phyloP scores from a whole-genome alignment of 2,888 invertebrate genomes.

The Hypomecis punctinalis region DNA sequence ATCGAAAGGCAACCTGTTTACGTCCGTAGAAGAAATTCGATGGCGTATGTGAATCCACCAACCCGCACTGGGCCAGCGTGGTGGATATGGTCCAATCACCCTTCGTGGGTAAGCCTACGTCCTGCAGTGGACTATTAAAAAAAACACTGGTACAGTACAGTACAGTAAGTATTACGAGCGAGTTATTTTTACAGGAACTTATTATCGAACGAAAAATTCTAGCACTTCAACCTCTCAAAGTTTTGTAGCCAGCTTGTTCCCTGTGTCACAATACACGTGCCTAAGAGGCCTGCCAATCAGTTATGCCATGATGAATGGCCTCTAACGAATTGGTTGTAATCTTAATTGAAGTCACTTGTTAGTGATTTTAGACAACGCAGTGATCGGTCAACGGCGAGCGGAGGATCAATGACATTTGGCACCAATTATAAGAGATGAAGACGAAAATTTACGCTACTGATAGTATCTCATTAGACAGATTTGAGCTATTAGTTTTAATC shows the following conservation, averaged over 20 bases:
- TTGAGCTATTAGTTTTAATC: slow-evolving; percentile 9
- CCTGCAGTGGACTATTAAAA: too few species aligned
- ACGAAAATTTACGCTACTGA: slow-evolving; percentile 22
- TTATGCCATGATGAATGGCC: slow-evolving; percentile 66
- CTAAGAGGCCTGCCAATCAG: slow-evolving; percentile 68
- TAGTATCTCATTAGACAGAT: slow-evolving; percentile 22
- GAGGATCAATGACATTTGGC: slow-evolving; percentile 33
- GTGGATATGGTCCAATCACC: too few species aligned
- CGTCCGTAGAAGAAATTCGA: too few species aligned
- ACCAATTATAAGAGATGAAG: slow-evolving; percentile 33
- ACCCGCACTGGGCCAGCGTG: too few species aligned
- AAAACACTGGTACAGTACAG: too few species aligned
- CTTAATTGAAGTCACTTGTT: slow-evolving; percentile 69
- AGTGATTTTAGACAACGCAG: slow-evolving; percentile 42
- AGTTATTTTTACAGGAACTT: too few species aligned
- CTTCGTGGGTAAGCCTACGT: too few species aligned
- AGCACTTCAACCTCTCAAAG: background rate
- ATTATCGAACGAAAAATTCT: too few species aligned
- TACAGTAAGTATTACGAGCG: too few species aligned
- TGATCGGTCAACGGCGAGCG: slow-evolving; percentile 20
- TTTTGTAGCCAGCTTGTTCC: slow-evolving; percentile 14
- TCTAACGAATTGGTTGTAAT: slow-evolving; percentile 76
- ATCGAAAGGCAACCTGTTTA: too few species aligned
- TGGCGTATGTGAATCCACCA: too few species aligned
- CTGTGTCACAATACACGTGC: slow-evolving; percentile 26